A percentile compares a stretch with the other conserved stretches of the same genome.
phyloP scores from a whole-genome alignment of 2,797 vertebrate genomes.

The Pogonophryne albipinna region DNA sequence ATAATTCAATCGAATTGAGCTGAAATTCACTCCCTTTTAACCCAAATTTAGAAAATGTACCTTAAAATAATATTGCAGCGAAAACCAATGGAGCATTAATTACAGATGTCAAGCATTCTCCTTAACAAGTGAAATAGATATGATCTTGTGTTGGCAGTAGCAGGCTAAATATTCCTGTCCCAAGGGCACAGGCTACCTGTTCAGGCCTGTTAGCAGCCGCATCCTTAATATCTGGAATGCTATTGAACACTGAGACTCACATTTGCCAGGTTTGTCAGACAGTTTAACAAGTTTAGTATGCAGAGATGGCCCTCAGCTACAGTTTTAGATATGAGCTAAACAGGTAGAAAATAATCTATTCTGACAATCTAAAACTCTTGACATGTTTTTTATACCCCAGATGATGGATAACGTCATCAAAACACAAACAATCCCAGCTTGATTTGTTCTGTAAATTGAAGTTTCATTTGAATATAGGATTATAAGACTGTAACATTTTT shows the following conservation, averaged over 20 bases:
- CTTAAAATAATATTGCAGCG: background rate
- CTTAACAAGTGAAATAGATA: background rate
- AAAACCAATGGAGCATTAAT: background rate
- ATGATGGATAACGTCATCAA: background rate
- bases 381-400: background rate
- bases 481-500: background rate
- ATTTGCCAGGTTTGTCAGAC: constrained; percentile 2
- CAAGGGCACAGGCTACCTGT: constrained; percentile 55
- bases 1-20: background rate
- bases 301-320: constrained; percentile 12
- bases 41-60: background rate
- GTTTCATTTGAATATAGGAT: background rate
- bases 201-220: constrained; percentile 52
- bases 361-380: background rate
- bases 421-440: background rate
- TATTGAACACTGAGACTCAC: constrained; percentile 30
- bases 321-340: constrained; percentile 6
- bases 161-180: constrained; percentile 53
- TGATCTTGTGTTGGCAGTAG: constrained; percentile 30
- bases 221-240: constrained; percentile 60
- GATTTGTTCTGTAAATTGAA: too few species aligned
- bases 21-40: background rate
- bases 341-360: too few species aligned
- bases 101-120: background rate
- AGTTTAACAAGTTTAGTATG: background rate